Evolutionary conservation across 2,888 invertebrate species (phyloP).

Genomic region (Incurvaria masculella): DNA sequence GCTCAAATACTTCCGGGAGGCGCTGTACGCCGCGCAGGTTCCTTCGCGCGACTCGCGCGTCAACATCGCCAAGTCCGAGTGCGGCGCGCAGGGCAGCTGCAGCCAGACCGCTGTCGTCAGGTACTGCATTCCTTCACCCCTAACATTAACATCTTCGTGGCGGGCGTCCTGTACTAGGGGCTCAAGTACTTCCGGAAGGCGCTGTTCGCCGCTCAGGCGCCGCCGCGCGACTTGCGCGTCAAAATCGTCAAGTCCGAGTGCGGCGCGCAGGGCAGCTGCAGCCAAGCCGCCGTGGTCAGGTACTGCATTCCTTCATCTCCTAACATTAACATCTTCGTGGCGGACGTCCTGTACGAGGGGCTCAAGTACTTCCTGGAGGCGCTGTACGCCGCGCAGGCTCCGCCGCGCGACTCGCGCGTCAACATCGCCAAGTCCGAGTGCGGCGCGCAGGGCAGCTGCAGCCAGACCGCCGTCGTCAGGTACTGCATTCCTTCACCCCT

Average conservation of each 20-base stretch:
- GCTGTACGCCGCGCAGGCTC: slow-evolving; percentile 32
- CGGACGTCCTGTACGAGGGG: slow-evolving; percentile 92
- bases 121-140: too few species aligned
- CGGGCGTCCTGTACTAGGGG: slow-evolving; percentile 92
- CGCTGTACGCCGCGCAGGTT: slow-evolving; percentile 32
- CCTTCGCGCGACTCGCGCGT: slow-evolving; percentile 32
- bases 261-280: slow-evolving; percentile 34
- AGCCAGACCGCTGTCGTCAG: slow-evolving; percentile 38
- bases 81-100: slow-evolving; percentile 36
- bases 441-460: slow-evolving; percentile 34
- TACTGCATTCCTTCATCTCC: too few species aligned
- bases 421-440: slow-evolving; percentile 51
- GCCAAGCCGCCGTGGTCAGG: slow-evolving; percentile 40
- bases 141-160: slow-evolving; percentile 82
- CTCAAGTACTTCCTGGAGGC: slow-evolving; percentile 76
- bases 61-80: slow-evolving; percentile 49
- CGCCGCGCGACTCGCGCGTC: slow-evolving; percentile 30
- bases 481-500: too few species aligned
- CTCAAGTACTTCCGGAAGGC: slow-evolving; percentile 76
- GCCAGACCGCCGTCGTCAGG: slow-evolving; percentile 40
- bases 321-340: slow-evolving; percentile 82
- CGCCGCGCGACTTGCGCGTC: slow-evolving; percentile 30
- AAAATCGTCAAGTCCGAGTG: slow-evolving; percentile 51
- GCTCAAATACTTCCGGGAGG: slow-evolving; percentile 76
- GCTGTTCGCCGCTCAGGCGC: slow-evolving; percentile 32